These are phyloP conservation scores for Ceraclea dissimilis DNA, from an alignment of 2,888 invertebrate species.

Conservation along the genomic window DNA sequence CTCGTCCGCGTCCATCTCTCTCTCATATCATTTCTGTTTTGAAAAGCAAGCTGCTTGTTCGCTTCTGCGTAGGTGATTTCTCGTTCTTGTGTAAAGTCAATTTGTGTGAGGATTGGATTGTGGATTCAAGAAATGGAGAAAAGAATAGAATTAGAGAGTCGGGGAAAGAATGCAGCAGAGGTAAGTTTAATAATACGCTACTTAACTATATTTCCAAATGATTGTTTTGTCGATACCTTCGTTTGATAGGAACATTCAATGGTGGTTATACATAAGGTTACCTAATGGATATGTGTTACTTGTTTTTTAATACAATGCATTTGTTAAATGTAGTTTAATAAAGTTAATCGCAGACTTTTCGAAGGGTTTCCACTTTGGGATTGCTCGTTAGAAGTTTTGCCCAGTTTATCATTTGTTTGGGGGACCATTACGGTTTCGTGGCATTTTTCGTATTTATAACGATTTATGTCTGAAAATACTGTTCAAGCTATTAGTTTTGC, in stretches of 20 bases:
- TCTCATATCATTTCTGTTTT: slow-evolving; percentile 45
- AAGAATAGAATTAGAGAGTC: slow-evolving; percentile 89
- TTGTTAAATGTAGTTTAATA: neutral
- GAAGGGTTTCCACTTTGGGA: neutral
- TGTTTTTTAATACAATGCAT: slow-evolving; percentile 12
- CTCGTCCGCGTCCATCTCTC: neutral
- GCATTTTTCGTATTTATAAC: slow-evolving; percentile 10
- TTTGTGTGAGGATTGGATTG: slow-evolving; percentile 27
- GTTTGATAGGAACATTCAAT: slow-evolving; percentile 21
- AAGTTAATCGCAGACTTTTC: neutral
- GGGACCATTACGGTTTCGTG: slow-evolving; percentile 12
- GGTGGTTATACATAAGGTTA: slow-evolving; percentile 24
- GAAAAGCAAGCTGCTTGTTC: slow-evolving; percentile 49
- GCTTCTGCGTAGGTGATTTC: slow-evolving; percentile 18
- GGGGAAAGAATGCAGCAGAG: slow-evolving; percentile 83
- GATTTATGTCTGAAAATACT: slow-evolving; percentile 4
- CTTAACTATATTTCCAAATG: slow-evolving; percentile 17
- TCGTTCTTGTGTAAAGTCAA: slow-evolving; percentile 14
- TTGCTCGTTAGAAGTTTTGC: neutral
- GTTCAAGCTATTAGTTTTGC: neutral
- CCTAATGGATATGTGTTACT: slow-evolving; percentile 22
- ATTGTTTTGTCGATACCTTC: slow-evolving; percentile 25
- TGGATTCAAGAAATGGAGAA: slow-evolving; percentile 68
- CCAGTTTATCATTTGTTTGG: slow-evolving; percentile 3
- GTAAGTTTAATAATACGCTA: slow-evolving; percentile 56